These are phyloP conservation scores for Ambastaia sidthimunki DNA, from an alignment of 2,797 vertebrate species.

Conservation along the genomic window DNA sequence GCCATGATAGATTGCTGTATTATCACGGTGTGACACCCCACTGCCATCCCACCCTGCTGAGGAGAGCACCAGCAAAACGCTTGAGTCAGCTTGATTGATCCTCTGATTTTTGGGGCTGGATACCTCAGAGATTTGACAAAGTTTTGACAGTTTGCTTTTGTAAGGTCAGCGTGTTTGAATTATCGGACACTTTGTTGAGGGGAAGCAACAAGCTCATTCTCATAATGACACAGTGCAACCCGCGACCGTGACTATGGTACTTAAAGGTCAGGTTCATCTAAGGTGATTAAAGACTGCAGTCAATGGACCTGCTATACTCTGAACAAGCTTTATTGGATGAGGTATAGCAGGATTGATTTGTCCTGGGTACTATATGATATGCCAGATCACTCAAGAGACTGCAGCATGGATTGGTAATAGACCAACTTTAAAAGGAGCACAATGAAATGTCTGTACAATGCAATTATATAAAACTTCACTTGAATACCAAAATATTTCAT, in stretches of 20 bases:
- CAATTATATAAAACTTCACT: constrained; percentile 4
- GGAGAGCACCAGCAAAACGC: constrained; percentile 72
- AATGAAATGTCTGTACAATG: constrained; percentile 11
- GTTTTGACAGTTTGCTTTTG: constrained; percentile 81
- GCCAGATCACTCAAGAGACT: constrained; percentile 37
- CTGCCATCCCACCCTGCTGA: constrained; percentile 57
- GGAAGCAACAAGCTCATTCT: constrained; percentile 58
- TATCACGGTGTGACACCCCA: constrained; percentile 78
- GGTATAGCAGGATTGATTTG: constrained; percentile 50
- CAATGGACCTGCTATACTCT: constrained; percentile 42
- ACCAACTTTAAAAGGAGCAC: background rate
- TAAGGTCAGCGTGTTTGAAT: constrained; percentile 72
- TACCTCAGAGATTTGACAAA: constrained; percentile 76
- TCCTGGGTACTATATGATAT: constrained; percentile 33
- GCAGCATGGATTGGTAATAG: constrained; percentile 9
- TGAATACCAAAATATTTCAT: background rate
- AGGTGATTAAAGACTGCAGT: constrained; percentile 57
- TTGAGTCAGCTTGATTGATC: constrained; percentile 81
- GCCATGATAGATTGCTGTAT: constrained; percentile 81
- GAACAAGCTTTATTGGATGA: constrained; percentile 39
- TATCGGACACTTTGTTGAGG: constrained; percentile 69
- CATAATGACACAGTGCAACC: constrained; percentile 66
- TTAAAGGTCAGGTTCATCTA: constrained; percentile 52
- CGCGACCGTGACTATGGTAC: constrained; percentile 65
- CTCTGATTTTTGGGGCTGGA: constrained; percentile 69